Base-by-base conservation (phyloP, 2,797 vertebrate genomes). In the Miichthys miiuy region DNA sequence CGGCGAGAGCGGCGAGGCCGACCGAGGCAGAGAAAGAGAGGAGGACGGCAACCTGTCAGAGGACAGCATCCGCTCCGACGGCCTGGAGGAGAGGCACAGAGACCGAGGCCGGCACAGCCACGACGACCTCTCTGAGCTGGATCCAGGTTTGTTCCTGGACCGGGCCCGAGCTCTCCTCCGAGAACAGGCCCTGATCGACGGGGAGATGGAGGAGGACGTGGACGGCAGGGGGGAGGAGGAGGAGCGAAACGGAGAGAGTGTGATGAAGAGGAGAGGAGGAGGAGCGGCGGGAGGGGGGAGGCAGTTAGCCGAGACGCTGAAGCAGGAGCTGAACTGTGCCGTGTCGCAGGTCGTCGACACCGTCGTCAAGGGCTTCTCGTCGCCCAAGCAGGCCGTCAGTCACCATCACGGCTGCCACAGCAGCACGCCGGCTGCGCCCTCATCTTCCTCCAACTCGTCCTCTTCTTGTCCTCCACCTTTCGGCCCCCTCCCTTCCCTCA, bases 261-360 rank as follows among this genome's bases (percentile, higher is more conserved):
- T 68, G 89, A 90, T 87, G 95, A 98, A 91, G 94, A 95, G 55
- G 96, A 96, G 93, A 92, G 95, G 85, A 94, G 96, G 82, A 18
- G 67, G 76, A 4, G 52, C 41, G 13, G 79, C 48, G 17, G 81
- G 67, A 6, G 88, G 84, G 54, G 91, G 97, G 67, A 96, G 97
- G 86, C 98, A 97, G 87, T 85, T 99, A 87, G 98, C 98, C 0
- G 98, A 99, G 94, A 98, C 97, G 0, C 92, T 99, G 84, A 99
- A 99, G 88, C 98, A 99, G 94, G 98, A 99, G 91, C 95, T 99
- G 79, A 99, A 97, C 92, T 97, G 97, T 0, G 97, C 98, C 87
- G 97, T 99, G 96, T 97, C 97, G 0, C 98, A 99, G 87, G 98
- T 99, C 1, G 98, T 99, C 50, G 98, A 99, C 96, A 98, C 97